Evolutionary conservation across 2,113 vertebrate species (phyloP).

Genomic region (Zosterops borbonicus): DNA sequence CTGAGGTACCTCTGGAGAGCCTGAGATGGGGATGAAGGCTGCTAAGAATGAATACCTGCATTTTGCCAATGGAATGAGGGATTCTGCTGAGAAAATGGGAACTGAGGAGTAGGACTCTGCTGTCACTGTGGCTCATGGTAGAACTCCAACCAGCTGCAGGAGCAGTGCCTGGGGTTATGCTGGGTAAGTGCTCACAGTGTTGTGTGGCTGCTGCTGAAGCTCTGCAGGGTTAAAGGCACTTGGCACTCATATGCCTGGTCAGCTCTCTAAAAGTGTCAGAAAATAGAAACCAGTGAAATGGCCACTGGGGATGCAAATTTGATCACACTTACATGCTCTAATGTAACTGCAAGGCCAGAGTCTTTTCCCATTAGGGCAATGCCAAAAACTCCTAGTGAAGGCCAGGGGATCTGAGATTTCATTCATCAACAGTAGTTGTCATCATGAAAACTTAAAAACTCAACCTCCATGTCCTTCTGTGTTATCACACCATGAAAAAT

Average conservation of each 20-base stretch:
- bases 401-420: accelerated
- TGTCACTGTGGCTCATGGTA: neutral
- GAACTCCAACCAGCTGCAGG: neutral
- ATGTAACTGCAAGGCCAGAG: neutral
- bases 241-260: neutral
- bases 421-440: neutral
- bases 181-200: neutral
- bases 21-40: neutral
- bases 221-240: neutral
- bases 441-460: neutral
- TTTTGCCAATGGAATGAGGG: neutral
- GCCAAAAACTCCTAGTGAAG: neutral
- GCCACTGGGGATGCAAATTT: neutral
- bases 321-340: neutral
- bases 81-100: neutral
- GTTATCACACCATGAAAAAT: neutral
- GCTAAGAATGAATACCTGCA: neutral
- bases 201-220: neutral
- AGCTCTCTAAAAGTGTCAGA: neutral
- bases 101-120: neutral
- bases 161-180: neutral
- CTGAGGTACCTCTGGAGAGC: neutral
- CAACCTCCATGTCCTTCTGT: neutral
- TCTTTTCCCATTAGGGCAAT: neutral
- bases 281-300: neutral